phyloP scores from a whole-genome alignment of 2,797 vertebrate species.

The Australoheros facetus region DNA sequence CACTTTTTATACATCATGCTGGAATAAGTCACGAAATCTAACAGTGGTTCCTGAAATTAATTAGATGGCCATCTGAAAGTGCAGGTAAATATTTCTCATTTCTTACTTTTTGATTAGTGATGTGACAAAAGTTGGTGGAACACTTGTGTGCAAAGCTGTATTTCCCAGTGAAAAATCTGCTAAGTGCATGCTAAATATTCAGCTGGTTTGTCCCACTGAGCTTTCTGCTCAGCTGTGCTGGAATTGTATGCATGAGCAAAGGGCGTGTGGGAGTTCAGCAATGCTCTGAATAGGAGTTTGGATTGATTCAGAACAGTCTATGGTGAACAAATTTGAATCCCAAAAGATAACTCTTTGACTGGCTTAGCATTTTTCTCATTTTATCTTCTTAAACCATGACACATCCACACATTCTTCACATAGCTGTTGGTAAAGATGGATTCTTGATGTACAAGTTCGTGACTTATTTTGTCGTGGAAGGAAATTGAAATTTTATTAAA shows the following conservation, averaged over 20 bases:
- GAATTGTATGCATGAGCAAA: conserved; percentile 10
- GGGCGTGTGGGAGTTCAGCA: conserved; percentile 25
- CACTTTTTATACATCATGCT: not conserved
- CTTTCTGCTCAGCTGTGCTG: conserved; percentile 24
- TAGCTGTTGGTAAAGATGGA: not conserved
- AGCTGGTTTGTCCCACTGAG: not conserved
- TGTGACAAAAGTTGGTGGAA: not conserved
- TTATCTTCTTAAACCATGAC: not conserved
- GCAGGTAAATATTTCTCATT: not conserved
- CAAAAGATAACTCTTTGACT: conserved; percentile 7
- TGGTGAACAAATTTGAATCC: conserved; percentile 26
- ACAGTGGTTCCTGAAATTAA: not conserved
- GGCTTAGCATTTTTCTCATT: conserved; percentile 10
- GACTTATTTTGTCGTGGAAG: not conserved
- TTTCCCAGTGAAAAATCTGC: not conserved
- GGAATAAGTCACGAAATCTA: not conserved
- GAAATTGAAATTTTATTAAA: not conserved
- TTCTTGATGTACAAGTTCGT: not conserved
- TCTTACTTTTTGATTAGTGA: not conserved
- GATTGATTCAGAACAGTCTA: conserved; percentile 29
- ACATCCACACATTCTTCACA: not conserved
- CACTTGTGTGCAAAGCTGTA: not conserved
- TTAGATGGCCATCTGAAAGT: not conserved
- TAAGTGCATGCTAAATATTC: not conserved
- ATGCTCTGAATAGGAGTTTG: conserved; percentile 32